phyloP scores from a whole-genome alignment of 2,888 invertebrate genomes.

The Amphipoea lucens region DNA sequence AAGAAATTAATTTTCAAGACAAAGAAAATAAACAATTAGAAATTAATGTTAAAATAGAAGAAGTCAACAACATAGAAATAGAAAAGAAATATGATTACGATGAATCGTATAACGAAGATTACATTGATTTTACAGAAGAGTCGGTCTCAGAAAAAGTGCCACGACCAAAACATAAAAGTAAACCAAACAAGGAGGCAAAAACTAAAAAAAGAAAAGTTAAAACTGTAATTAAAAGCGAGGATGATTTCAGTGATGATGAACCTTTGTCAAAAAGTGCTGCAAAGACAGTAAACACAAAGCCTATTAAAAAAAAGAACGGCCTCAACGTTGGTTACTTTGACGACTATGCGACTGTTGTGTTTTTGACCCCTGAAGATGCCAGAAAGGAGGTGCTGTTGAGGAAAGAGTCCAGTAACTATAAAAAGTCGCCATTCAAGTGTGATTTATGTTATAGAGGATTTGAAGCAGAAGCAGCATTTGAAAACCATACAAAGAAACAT shows the following conservation, averaged over 20 bases:
- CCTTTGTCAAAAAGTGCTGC: constrained; percentile 64
- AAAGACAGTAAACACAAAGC: constrained; percentile 1
- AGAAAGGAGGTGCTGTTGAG: constrained; percentile 70
- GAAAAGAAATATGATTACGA: constrained; percentile 26
- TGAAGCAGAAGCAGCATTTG: constrained; percentile 68
- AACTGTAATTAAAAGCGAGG: constrained; percentile 37
- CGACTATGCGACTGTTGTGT: constrained; percentile 70
- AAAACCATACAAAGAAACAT: constrained; percentile 75
- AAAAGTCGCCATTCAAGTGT: constrained; percentile 71
- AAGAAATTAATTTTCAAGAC: constrained; percentile 14
- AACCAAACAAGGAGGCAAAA: constrained; percentile 38
- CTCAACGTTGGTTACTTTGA: constrained; percentile 65
- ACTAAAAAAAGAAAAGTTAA: constrained; percentile 50
- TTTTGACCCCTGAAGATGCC: constrained; percentile 72
- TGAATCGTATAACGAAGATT: constrained; percentile 30
- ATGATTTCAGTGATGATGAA: constrained; percentile 68
- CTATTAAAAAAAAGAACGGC: constrained; percentile 37
- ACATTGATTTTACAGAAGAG: constrained; percentile 40
- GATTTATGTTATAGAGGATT: constrained; percentile 74
- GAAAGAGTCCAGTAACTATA: constrained; percentile 74
- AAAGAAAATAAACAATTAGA: constrained; percentile 40
- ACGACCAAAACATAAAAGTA: constrained; percentile 32
- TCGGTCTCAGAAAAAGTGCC: not conserved
- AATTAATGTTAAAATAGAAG: constrained; percentile 51
- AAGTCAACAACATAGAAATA: constrained; percentile 14